These are phyloP conservation scores for Pipistrellus pipistrellus DNA, from an alignment of 2,797 vertebrate genomes.

Conservation along the genomic window DNA sequence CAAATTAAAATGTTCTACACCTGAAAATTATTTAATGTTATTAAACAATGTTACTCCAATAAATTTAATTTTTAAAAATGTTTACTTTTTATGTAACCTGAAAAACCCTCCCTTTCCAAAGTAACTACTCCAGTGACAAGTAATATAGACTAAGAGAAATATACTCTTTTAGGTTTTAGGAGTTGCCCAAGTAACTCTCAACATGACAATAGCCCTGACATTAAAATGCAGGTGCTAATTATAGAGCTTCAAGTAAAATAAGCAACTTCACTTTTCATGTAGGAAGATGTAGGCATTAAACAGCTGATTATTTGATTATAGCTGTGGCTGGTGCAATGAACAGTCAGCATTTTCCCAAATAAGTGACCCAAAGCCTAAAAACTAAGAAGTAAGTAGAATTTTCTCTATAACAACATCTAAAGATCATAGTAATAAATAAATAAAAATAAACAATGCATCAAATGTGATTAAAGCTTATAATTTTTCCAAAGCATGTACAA, in stretches of 20 bases:
- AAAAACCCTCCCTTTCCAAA: neutral
- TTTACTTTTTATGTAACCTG: neutral
- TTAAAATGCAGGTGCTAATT: neutral
- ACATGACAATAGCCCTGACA: neutral
- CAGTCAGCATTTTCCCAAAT: neutral
- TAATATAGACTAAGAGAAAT: neutral
- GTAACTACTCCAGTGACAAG: neutral
- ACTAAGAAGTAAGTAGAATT: neutral
- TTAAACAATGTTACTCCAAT: neutral
- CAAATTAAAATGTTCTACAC: neutral
- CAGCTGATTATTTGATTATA: neutral
- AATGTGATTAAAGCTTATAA: neutral
- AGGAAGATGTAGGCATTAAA: neutral
- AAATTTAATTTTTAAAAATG: neutral
- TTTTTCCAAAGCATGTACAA: neutral
- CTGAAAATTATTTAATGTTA: neutral
- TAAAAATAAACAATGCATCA: neutral
- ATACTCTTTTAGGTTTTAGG: neutral
- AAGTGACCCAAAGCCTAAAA: neutral
- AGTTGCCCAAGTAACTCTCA: neutral
- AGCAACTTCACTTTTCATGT: too few relatives aligned
- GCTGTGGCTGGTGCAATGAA: neutral
- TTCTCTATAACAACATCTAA: constrained; percentile 1
- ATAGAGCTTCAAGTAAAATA: neutral
- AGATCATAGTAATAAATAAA: neutral